These are phyloP conservation scores for Diadema setosum DNA, from an alignment of 35 echinoderm and acorn worm genomes.

Conservation along the genomic window DNA sequence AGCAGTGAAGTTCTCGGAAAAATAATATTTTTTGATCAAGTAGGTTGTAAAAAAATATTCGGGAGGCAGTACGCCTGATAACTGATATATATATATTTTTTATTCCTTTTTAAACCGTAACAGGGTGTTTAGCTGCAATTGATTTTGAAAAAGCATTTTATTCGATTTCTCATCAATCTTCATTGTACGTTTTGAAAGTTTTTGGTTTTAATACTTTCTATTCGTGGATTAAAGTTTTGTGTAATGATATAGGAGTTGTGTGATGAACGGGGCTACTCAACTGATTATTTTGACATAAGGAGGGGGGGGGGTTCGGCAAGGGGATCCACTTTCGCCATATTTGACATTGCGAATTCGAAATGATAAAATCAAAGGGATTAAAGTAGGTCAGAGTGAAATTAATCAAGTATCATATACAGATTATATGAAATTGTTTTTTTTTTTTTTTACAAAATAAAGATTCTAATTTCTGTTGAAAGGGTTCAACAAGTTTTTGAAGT, in stretches of 20 bases:
- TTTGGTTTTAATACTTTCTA: no score
- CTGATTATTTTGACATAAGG: no score
- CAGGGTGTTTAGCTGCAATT: background rate
- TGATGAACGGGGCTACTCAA: no score
- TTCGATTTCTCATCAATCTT: background rate
- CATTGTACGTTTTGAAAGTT: background rate
- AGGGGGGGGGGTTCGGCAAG: no score
- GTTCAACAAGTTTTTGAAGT: background rate
- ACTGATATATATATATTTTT: no score
- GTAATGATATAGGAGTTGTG: no score
- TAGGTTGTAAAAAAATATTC: no score
- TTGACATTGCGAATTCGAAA: background rate
- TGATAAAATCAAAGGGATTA: background rate
- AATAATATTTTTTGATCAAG: no score
- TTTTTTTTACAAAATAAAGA: background rate
- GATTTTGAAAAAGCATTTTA: background rate
- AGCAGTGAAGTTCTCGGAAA: no score
- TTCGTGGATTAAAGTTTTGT: no score
- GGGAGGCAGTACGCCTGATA: no score
- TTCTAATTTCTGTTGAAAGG: background rate
- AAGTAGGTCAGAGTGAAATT: background rate
- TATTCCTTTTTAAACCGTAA: background rate
- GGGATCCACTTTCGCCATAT: no score
- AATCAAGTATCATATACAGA: background rate
- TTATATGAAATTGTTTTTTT: background rate